These are phyloP conservation scores for Thumatha senex DNA, from an alignment of 2,888 invertebrate species.

Conservation along the genomic window DNA sequence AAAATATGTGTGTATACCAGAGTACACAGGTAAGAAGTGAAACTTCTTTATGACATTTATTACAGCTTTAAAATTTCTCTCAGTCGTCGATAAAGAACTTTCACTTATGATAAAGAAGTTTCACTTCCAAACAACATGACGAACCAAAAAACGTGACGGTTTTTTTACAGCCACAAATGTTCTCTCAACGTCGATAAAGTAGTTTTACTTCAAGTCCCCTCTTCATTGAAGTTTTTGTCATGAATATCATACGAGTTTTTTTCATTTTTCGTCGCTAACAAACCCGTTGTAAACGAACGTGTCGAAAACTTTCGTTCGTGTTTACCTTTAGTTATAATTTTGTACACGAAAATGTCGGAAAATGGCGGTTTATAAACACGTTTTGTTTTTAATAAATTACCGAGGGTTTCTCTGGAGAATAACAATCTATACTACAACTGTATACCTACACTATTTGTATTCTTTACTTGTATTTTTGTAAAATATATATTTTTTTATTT, in stretches of 20 bases:
- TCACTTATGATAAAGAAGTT: no score
- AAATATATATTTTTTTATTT: neutral
- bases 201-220: no score
- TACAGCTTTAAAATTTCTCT: no score
- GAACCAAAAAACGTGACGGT: no score
- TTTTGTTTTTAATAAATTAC: slow-evolving; percentile 7
- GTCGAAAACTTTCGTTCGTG: neutral
- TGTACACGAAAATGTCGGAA: neutral
- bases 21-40: no score
- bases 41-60: no score
- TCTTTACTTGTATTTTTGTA: neutral
- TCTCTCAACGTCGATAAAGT: no score
- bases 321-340: neutral
- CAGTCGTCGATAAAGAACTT: no score
- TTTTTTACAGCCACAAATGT: no score
- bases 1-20: no score
- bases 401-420: slow-evolving; percentile 1
- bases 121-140: no score
- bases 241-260: neutral
- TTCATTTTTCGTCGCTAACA: neutral
- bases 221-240: no score
- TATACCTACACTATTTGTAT: neutral
- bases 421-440: neutral
- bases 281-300: neutral
- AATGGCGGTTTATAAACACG: slow-evolving; percentile 2